A percentile compares a stretch with the other conserved stretches of the same genome.
Evolutionary conservation across 2,888 invertebrate species (phyloP).

Genomic region (Meliscaeva auricollis): DNA sequence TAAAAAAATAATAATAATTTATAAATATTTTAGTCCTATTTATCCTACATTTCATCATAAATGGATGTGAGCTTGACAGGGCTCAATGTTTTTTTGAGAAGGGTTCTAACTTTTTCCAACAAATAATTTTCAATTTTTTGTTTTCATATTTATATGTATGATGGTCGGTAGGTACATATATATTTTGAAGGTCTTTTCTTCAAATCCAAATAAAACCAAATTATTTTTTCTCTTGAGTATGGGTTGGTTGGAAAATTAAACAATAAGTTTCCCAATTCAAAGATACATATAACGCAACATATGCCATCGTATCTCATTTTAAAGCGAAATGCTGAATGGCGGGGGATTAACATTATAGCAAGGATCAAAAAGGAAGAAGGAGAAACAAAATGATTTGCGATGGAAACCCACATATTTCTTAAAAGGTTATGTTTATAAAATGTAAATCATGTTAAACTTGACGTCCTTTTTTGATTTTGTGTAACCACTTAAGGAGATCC

Average conservation of each 20-base stretch:
- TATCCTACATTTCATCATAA: conserved; percentile 33
- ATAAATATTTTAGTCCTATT: conserved; percentile 13
- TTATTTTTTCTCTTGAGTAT: background rate
- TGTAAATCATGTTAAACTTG: conserved; percentile 20
- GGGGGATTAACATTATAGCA: background rate
- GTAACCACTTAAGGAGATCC: background rate
- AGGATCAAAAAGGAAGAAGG: background rate
- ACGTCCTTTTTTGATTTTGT: conserved; percentile 15
- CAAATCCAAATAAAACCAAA: background rate
- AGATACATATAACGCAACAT: conserved; percentile 18
- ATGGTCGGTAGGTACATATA: background rate
- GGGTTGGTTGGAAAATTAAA: conserved; percentile 23
- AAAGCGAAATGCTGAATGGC: background rate
- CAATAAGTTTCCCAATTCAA: background rate
- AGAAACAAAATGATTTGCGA: conserved; percentile 10
- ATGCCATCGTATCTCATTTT: conserved; percentile 24
- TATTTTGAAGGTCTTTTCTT: conserved; percentile 2
- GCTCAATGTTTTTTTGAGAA: conserved; percentile 38
- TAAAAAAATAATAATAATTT: background rate
- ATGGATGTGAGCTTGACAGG: conserved; percentile 22
- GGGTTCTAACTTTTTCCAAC: conserved; percentile 31
- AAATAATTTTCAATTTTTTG: background rate
- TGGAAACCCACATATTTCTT: conserved; percentile 4
- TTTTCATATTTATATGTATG: background rate
- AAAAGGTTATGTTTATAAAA: conserved; percentile 18